A percentile compares a stretch with the other conserved stretches of the same genome.
phyloP scores from a whole-genome alignment of 2,888 invertebrate genomes.

The Acleris emargana region DNA sequence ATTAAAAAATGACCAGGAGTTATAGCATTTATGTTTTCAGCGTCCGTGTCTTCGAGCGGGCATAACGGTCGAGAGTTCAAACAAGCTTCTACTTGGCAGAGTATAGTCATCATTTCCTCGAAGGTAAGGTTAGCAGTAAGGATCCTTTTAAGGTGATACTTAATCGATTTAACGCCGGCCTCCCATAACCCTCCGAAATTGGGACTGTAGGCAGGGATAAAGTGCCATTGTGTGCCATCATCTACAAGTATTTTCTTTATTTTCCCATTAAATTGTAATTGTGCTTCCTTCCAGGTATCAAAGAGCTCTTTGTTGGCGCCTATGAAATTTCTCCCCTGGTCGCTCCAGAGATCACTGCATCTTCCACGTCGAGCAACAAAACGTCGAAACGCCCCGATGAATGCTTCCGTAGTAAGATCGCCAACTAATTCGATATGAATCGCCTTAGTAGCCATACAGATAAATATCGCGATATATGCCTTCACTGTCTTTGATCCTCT shows the following conservation, averaged over 20 bases:
- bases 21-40: neutral
- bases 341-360: constrained; percentile 27
- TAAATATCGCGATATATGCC: constrained; percentile 31
- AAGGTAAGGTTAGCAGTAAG: constrained; percentile 33
- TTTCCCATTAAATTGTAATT: neutral
- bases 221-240: constrained; percentile 33
- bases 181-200: constrained; percentile 39
- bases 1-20: constrained; percentile 17
- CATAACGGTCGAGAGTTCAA: constrained; percentile 11
- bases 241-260: constrained; percentile 13
- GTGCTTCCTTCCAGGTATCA: constrained; percentile 2
- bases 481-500: constrained; percentile 14
- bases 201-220: constrained; percentile 34
- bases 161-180: constrained; percentile 37
- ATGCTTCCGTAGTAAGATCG: constrained; percentile 40
- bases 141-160: constrained; percentile 36
- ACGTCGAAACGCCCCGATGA: constrained; percentile 23
- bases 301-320: constrained; percentile 27
- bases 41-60: constrained; percentile 1
- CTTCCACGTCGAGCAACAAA: constrained; percentile 21
- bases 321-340: constrained; percentile 24
- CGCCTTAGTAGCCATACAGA: constrained; percentile 40
- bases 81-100: constrained; percentile 35
- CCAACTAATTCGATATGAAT: constrained; percentile 44
- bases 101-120: constrained; percentile 36